phyloP scores from a whole-genome alignment of 2,113 vertebrate species.

The Rhagologus leucostigma region DNA sequence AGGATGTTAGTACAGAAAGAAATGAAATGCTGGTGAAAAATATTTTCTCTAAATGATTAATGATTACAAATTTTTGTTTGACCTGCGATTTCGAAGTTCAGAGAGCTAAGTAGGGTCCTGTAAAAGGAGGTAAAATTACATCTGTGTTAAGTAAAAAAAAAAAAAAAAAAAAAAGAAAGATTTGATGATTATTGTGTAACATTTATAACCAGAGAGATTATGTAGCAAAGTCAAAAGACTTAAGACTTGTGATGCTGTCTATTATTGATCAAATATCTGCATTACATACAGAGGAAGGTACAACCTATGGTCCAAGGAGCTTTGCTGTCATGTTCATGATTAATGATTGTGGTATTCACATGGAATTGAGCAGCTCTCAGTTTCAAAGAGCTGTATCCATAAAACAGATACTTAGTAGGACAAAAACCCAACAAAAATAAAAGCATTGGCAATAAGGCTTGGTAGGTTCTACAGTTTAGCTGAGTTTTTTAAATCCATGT shows the following conservation, averaged over 20 bases:
- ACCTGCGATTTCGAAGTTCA: background rate
- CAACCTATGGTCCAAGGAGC: background rate
- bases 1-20: background rate
- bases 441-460: background rate
- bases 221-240: background rate
- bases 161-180: background rate
- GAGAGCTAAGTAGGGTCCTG: background rate
- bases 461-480: background rate
- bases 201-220: background rate
- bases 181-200: background rate
- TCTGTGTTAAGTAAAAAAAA: background rate
- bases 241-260: background rate
- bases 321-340: background rate
- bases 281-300: background rate
- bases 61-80: background rate
- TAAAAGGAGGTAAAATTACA: background rate
- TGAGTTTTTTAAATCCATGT: background rate
- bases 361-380: background rate
- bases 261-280: background rate
- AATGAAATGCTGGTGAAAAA: background rate
- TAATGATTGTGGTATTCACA: background rate
- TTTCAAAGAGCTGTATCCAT: background rate
- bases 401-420: background rate
- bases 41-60: background rate
- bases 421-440: background rate